These are phyloP conservation scores for Echiichthys vipera DNA, from an alignment of 2,797 vertebrate genomes.

Conservation along the genomic window DNA sequence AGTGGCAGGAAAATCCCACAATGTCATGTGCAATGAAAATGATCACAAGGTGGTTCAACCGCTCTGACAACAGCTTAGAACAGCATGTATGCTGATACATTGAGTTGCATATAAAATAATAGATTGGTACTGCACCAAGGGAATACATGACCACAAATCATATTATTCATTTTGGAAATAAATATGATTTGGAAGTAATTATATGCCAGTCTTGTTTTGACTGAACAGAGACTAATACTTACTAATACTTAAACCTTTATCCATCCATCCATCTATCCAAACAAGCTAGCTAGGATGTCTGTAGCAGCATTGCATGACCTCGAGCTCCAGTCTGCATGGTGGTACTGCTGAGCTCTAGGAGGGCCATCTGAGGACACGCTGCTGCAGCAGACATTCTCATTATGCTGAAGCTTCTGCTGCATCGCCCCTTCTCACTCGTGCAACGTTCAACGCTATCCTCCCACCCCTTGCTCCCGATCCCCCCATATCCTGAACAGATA, in stretches of 20 bases:
- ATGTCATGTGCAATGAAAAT: background rate
- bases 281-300: conserved; percentile 2
- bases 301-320: conserved; percentile 10
- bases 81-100: background rate
- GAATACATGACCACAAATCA: background rate
- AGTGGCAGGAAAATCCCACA: background rate
- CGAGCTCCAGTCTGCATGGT: conserved; percentile 29
- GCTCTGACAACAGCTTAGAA: no score
- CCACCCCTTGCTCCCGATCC: conserved; percentile 11
- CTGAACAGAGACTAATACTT: background rate
- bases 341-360: conserved; percentile 40
- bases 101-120: background rate
- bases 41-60: no score
- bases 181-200: background rate
- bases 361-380: conserved; percentile 69
- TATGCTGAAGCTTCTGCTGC: conserved; percentile 66
- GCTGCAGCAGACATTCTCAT: conserved; percentile 65
- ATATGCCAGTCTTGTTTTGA: background rate
- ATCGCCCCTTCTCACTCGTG: conserved; percentile 40
- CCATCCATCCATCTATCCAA: background rate
- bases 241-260: background rate
- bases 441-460: conserved; percentile 28
- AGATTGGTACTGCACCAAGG: background rate
- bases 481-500: no score
- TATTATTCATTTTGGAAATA: background rate